Percentiles rank a stretch among this genome's conserved stretches.
These are phyloP conservation scores for Electrophaes corylata DNA, from an alignment of 2,888 invertebrate genomes.

Conservation along the genomic window DNA sequence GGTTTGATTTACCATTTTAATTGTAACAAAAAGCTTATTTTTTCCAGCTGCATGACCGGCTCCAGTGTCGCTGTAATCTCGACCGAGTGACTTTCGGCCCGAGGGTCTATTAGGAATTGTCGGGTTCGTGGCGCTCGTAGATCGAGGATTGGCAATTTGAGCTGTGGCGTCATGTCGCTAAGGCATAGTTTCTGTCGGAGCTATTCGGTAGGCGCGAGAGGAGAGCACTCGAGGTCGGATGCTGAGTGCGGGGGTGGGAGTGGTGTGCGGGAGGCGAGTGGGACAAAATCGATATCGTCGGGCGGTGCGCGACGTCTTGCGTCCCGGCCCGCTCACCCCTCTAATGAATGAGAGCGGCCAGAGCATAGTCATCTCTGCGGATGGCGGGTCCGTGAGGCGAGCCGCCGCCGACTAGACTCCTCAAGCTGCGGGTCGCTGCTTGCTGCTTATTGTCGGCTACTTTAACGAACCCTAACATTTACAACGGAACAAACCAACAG, in stretches of 20 bases:
- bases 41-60: constrained; percentile 69
- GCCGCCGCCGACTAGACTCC: constrained; percentile 58
- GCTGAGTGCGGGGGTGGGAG: constrained; percentile 76
- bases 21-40: constrained; percentile 84
- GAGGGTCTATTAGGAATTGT: constrained; percentile 78
- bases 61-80: constrained; percentile 75
- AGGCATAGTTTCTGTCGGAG: constrained; percentile 81
- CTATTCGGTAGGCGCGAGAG: constrained; percentile 81
- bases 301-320: constrained; percentile 83
- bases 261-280: constrained; percentile 66
- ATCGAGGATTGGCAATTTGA: constrained; percentile 70
- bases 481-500: constrained; percentile 9
- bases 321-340: constrained; percentile 69
- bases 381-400: constrained; percentile 72
- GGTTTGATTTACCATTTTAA: constrained; percentile 85
- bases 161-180: constrained; percentile 77
- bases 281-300: constrained; percentile 83
- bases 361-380: constrained; percentile 81
- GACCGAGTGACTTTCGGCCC: constrained; percentile 80
- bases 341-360: constrained; percentile 83
- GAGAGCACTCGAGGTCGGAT: constrained; percentile 84
- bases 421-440: constrained; percentile 35
- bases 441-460: constrained; percentile 49
- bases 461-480: constrained; percentile 57
- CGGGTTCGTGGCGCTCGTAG: constrained; percentile 57